Evolutionary conservation across 1,140 invertebrate species (phyloP), one percentile per base, ranked within the genome.

Genomic region (Copidosoma floridanum): DNA sequence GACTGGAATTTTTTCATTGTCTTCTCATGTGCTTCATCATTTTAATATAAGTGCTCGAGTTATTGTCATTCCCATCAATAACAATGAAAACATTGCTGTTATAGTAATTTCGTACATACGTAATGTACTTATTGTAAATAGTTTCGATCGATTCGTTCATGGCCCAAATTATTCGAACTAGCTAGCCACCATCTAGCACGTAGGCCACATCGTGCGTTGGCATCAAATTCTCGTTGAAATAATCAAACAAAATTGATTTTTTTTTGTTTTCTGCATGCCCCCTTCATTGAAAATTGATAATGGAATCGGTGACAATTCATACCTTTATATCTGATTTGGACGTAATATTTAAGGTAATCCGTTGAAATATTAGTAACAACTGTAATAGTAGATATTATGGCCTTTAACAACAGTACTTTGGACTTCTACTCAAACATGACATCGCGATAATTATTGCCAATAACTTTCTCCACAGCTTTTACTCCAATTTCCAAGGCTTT

Each of bases 211-310:
- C n/a, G 11, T 40, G 11, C 7, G 5, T 16, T 16, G 16, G 6
- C 29, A 12, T 20, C 14, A 58, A 37, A 57, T 65, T 67, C 43
- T 75, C 65, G 66, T 75, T 77, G 23, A n/a, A n/a, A n/a, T n/a
- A n/a, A n/a, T n/a, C n/a, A n/a, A n/a, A n/a, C n/a, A 79, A 66
- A 65, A 67, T 48, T 10, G 74, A 56, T n/a, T n/a, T 71, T 78
- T 77, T 20, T 57, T 68, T 6, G 68, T 70, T 75, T 79, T 77
- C 65, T 71, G 63, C 75, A 78, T 78, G 58, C 72, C 72, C 69
- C 66, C 47, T 62, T 63, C 70, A 69, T 75, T 68, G 71, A 77
- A 81, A 66, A 81, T 46, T 52, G 75, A 62, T 66, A 65, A 60
- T 21, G 77, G 73, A 70, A 68, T 76, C 40, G 73, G 73, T 46